Percentiles rank a stretch among this genome's conserved stretches.
phyloP scores from a whole-genome alignment of 2,888 invertebrate genomes.

The Folsomia candida region DNA sequence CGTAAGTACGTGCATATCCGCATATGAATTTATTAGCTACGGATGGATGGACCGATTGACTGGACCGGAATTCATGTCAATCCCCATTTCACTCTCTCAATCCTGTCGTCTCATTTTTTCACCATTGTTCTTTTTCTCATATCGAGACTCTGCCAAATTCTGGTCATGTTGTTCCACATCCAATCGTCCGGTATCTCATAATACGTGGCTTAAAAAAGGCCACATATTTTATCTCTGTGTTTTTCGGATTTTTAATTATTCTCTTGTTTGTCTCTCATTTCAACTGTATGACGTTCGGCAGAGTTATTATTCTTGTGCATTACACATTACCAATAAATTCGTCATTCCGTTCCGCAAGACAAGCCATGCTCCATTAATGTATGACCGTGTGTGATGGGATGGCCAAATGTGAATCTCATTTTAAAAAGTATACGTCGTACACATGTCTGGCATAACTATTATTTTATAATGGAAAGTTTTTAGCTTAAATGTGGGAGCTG shows the following conservation, averaged over 20 bases:
- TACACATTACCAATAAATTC: not conserved
- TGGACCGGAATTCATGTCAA: slow-evolving; percentile 7
- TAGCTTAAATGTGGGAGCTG: not conserved
- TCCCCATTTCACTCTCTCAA: not conserved
- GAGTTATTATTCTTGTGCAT: not conserved
- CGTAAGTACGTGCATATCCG: not conserved
- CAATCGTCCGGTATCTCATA: not conserved
- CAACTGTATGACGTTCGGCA: no score
- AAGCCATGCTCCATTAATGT: not conserved
- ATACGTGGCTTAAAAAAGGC: not conserved
- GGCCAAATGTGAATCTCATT: not conserved
- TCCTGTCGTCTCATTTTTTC: not conserved
- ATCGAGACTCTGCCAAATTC: no score
- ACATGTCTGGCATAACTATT: not conserved
- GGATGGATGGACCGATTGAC: slow-evolving; percentile 11
- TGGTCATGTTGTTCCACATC: not conserved
- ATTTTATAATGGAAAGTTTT: not conserved
- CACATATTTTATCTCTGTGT: not conserved
- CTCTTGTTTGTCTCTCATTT: not conserved
- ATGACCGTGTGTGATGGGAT: not conserved
- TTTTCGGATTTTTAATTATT: not conserved
- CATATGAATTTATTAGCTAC: slow-evolving; percentile 15
- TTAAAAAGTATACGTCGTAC: not conserved
- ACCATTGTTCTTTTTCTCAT: slow-evolving; percentile 1
- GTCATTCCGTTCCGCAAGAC: not conserved